A percentile compares a stretch with the other conserved stretches of the same genome.
Conservation (phyloP, 2,888 invertebrate species). For the Drosophila macrothrix region DNA sequence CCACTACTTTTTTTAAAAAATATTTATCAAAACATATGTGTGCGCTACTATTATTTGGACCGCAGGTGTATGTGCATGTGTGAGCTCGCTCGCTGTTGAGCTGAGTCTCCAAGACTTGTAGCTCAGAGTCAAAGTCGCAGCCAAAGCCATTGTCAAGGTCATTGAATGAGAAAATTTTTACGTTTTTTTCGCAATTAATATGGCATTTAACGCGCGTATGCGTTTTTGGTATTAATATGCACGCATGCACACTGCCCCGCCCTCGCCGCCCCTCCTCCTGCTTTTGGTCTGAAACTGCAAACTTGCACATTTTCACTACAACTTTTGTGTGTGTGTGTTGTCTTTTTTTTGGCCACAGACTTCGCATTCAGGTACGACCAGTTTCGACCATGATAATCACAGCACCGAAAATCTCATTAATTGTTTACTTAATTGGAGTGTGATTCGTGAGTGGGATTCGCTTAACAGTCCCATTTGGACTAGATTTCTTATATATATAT, state of each 20-base stretch:
- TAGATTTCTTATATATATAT: background rate
- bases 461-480: conserved; percentile 2
- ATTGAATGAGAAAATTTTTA: conserved; percentile 77
- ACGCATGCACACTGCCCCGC: conserved; percentile 1
- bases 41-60: background rate
- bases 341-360: conserved; percentile 38
- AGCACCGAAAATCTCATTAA: conserved; percentile 44
- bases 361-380: conserved; percentile 43
- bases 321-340: conserved; percentile 29
- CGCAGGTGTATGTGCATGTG: background rate
- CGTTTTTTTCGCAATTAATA: conserved; percentile 76
- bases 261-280: conserved; percentile 1
- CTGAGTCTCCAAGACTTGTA: conserved; percentile 29
- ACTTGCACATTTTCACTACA: conserved; percentile 67
- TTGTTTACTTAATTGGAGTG: conserved; percentile 63
- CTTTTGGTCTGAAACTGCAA: conserved; percentile 36
- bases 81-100: conserved; percentile 9
- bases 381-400: conserved; percentile 43
- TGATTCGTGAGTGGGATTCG: conserved; percentile 9
- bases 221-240: conserved; percentile 55
- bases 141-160: conserved; percentile 77
- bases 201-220: conserved; percentile 58
- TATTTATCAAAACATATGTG: background rate
- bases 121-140: conserved; percentile 22
- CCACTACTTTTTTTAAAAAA: too few species aligned